Base-by-base conservation (phyloP, 2,888 invertebrate genomes). In the Lampropteryx suffumata region DNA sequence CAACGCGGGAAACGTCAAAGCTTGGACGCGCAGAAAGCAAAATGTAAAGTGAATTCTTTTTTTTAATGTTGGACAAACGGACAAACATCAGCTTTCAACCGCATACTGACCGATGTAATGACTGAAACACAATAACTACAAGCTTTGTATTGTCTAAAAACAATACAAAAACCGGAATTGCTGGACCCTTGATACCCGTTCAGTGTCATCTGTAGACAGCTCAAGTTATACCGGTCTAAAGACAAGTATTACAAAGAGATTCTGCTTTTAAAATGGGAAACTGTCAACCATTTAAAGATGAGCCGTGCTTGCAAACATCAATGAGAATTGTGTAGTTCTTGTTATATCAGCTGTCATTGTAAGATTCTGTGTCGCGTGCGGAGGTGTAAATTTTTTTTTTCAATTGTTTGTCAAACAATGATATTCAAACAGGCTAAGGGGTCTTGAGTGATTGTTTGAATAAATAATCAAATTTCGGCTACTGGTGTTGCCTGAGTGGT, bases 21-120 rank as follows among this genome's bases (percentile, higher is more conserved):
- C 49, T 58, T 57, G 59, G 55, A 50, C 45, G 59, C 54, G 51
- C 51, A 59, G 33, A 62, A 64, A 13, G 26, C 26, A 11, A 34
- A 45, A 45, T 36, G 29, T 35, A 36, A 32, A 21, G 40, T n/a
- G 11, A 27, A 30, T 33, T 47, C 24, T 17, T 28, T 61, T 64
- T 61, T 69, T 33, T 1, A 21, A 21, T 46, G 21, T 21, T 34
- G 55, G 66, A 67, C 65, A 66, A 65, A 62, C 50, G 67, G 65
- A 66, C 57, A 53, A 74, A 65, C 57, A 53, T 75, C 82, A 84
- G 77, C 78, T 80, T 79, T 75, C 76, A 75, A 84, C 87, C 87
- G 66, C 86, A 87, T 76, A 78, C 67, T 77, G 79, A 72, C 81
- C 82, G 67, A 29, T 52, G 64, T 73, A 75, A 71, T 66, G 61